These are phyloP conservation scores for Chironomus tepperi DNA, from an alignment of 1,140 invertebrate species.

Conservation along the genomic window DNA sequence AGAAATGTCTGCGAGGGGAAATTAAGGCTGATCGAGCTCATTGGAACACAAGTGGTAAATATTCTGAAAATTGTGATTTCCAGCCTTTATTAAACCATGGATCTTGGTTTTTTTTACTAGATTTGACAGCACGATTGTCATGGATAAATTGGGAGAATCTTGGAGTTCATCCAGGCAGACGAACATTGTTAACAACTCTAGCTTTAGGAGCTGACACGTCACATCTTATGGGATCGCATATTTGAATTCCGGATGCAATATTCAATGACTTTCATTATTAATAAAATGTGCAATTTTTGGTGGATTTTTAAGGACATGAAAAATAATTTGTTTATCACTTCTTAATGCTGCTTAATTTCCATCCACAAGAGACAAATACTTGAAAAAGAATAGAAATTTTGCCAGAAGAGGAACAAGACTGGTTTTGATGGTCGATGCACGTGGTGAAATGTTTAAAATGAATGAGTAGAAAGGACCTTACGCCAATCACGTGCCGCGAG, in stretches of 20 bases:
- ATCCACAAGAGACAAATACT: background rate
- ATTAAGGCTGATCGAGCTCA: conserved; percentile 75
- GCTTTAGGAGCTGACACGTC: conserved; percentile 68
- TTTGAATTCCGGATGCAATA: background rate
- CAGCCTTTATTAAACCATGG: conserved; percentile 24
- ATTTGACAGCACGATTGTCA: conserved; percentile 90
- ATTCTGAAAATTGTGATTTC: background rate
- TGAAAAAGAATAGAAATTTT: background rate
- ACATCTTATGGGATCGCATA: conserved; percentile 38
- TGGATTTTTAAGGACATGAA: background rate
- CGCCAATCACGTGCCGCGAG: conserved; percentile 3
- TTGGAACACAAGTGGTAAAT: conserved; percentile 93
- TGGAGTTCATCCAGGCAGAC: conserved; percentile 79
- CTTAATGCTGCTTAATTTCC: background rate
- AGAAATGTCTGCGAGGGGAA: conserved; percentile 81
- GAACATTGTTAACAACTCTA: conserved; percentile 73
- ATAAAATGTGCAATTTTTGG: conserved; percentile 3
- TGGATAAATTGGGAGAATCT: conserved; percentile 99
- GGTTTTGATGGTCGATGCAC: background rate
- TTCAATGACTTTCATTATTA: background rate
- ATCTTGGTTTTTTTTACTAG: conserved; percentile 47
- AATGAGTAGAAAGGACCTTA: conserved; percentile 1
- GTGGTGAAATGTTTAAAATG: conserved; percentile 1
- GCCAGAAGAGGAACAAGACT: background rate
- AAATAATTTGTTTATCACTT: conserved; percentile 30